phyloP scores from a whole-genome alignment of 2,113 vertebrate genomes.

The Oxyruncus cristatus region DNA sequence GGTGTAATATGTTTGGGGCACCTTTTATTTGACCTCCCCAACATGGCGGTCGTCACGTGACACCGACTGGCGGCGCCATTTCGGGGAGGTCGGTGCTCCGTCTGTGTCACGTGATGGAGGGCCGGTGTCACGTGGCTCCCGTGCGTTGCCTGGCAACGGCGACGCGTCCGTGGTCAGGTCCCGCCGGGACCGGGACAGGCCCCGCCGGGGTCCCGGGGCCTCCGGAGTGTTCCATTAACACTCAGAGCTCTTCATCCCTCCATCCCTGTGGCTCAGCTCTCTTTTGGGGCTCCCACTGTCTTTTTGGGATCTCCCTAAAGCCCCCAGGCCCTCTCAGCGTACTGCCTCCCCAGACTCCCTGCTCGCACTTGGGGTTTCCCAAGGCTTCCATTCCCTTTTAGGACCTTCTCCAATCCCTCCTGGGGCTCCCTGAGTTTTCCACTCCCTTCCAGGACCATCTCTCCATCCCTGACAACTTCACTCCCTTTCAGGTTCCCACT shows the following conservation, averaged over 20 bases:
- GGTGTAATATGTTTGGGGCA: rapidly evolving
- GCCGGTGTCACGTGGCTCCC: rapidly evolving
- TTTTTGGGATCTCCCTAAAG: not conserved
- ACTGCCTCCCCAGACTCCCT: not conserved
- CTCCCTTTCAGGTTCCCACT: not conserved
- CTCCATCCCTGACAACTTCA: not conserved
- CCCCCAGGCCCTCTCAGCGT: not conserved
- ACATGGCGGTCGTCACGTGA: not conserved
- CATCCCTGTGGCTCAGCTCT: not conserved
- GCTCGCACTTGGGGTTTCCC: not conserved
- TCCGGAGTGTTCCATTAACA: not conserved
- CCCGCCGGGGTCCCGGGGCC: not conserved
- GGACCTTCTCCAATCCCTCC: not conserved
- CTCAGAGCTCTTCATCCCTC: not conserved
- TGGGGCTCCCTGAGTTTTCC: not conserved
- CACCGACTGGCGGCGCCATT: rapidly evolving
- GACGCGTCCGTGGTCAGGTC: not conserved
- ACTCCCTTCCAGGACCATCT: not conserved
- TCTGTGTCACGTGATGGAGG: rapidly evolving
- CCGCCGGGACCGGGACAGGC: not conserved
- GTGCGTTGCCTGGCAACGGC: not conserved
- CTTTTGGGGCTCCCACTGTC: not conserved
- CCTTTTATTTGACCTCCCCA: not conserved
- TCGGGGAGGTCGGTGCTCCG: rapidly evolving
- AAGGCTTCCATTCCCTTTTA: not conserved